Evolutionary conservation across 2,113 vertebrate species (phyloP).

Genomic region (Otus sunia): DNA sequence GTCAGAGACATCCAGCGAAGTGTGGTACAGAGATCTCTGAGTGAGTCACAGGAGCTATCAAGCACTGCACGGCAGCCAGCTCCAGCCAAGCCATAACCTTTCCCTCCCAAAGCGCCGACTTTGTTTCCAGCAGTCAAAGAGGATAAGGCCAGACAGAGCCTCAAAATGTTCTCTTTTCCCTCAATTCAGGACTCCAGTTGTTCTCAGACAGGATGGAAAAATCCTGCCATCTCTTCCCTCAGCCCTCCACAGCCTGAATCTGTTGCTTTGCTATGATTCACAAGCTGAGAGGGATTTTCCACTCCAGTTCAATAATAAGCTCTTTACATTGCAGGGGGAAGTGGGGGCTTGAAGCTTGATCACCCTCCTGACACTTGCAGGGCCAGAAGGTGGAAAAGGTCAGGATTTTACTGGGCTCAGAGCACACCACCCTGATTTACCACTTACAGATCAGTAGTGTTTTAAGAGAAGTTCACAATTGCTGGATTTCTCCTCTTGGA

Average conservation of each 20-base stretch:
- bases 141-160: not conserved
- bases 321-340: not conserved
- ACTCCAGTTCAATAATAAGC: conserved; percentile 63
- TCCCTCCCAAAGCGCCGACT: not conserved
- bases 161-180: conserved; percentile 17
- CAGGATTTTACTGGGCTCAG: not conserved
- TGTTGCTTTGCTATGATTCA: conserved; percentile 71
- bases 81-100: not conserved
- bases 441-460: not conserved
- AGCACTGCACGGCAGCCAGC: not conserved
- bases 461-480: not conserved
- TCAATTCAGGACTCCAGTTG: conserved; percentile 5
- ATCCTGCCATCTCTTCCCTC: conserved; percentile 57
- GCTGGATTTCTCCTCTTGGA: not conserved
- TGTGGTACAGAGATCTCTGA: not conserved
- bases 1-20: not conserved
- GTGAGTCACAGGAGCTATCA: conserved; percentile 41
- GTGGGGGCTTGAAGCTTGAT: not conserved
- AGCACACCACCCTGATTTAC: not conserved
- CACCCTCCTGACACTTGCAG: not conserved
- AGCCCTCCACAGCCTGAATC: conserved; percentile 46
- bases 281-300: conserved; percentile 72
- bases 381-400: not conserved
- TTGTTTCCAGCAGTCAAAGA: conserved; percentile 23
- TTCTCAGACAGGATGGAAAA: conserved; percentile 68